Evolutionary conservation across 2,888 invertebrate genomes (phyloP).

Genomic region (Drosophila gaucha): DNA sequence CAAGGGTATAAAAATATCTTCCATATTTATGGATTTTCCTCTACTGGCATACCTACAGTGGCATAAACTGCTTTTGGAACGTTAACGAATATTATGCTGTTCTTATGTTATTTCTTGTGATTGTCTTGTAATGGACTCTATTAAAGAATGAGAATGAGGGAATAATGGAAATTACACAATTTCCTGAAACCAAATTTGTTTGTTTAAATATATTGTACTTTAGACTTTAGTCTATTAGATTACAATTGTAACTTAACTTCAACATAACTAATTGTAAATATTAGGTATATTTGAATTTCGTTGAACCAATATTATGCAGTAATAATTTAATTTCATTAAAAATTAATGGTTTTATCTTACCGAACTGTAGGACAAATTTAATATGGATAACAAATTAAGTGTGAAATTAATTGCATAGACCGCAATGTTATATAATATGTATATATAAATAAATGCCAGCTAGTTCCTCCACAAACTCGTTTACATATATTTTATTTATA

Average conservation of each 20-base stretch:
- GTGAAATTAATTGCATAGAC: slow-evolving; percentile 33
- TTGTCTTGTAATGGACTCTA: no score
- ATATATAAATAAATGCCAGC: not conserved
- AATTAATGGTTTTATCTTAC: slow-evolving; percentile 24
- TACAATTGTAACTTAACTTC: not conserved
- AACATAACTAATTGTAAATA: slow-evolving; percentile 1
- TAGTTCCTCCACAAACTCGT: not conserved
- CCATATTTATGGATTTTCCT: no score
- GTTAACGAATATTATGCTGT: no score
- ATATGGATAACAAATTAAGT: slow-evolving; percentile 31
- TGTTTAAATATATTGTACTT: no score
- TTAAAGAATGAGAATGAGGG: no score
- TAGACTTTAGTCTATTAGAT: no score
- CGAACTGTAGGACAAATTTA: not conserved
- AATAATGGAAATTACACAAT: no score
- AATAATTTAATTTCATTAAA: slow-evolving; percentile 16
- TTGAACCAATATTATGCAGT: slow-evolving; percentile 1
- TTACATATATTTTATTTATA: not conserved
- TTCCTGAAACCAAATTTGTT: no score
- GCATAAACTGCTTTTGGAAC: no score
- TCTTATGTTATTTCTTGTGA: no score
- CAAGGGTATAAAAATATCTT: no score
- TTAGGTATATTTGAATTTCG: not conserved
- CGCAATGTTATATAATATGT: slow-evolving; percentile 3
- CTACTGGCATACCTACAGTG: no score